Base-by-base conservation (phyloP, 2,797 vertebrate genomes). In the Sebastes matsubarae region DNA sequence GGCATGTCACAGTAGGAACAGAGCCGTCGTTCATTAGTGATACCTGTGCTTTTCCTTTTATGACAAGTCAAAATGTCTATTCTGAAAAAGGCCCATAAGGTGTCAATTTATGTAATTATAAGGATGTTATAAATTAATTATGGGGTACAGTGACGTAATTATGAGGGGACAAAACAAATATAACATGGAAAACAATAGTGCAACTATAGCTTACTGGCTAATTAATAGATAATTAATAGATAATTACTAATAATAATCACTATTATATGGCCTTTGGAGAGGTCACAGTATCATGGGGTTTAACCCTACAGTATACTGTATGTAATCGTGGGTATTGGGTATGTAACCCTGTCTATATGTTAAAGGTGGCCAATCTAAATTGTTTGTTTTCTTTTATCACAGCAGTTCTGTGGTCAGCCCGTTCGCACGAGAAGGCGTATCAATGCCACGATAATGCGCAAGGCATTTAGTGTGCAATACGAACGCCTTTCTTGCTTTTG, bases 341-440 rank as follows among this genome's bases (percentile, higher is more conserved):
- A n/a, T 20, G 52, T 5, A 57, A 27, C 30, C 24, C 7, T 55
- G 20, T 61, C 0, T 5, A 0, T 18, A 52, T 20, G 50, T 30
- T 52, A 5, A 30, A 13, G 11, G 11, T 68, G n/a, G 13, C 46
- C 25, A 20, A 4, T 32, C 42, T 46, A 46, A 46, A 14, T 5
- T 55, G 38, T 61, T 61, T 32, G 27, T 50, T 46, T 0, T 46
- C 42, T 0, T 42, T 0, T 64, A 10, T 20, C 24, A 52, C 18
- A 22, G 58, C 27, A 32, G n/a, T 32, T 58, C 7, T 42, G 57
- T 46, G 42, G 42, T 46, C 14, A 46, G 14, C 14, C 42, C 42
- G 14, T 46, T 46, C 14, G 6, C 14, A 18, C 42, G 42, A 18
- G 42, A 46, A 46, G 42, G 42, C 42, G 42, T 46, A 46, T 46